These are phyloP conservation scores for Xiphorhynchus erythropygius DNA, from an alignment of 2,797 vertebrate genomes.

Conservation along the genomic window DNA sequence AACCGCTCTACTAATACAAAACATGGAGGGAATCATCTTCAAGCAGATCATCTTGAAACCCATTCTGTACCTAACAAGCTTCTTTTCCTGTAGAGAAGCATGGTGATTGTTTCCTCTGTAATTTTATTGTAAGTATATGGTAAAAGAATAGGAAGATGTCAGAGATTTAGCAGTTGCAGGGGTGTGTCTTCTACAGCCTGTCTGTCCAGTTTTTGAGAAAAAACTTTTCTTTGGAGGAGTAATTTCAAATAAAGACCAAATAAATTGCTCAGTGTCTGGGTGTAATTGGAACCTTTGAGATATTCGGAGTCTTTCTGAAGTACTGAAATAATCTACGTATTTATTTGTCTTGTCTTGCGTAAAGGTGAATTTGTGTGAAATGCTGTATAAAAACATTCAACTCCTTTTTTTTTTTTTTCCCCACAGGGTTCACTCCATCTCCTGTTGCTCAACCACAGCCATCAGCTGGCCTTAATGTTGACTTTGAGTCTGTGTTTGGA, in stretches of 20 bases:
- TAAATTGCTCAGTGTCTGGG: background rate
- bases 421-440: constrained; percentile 85
- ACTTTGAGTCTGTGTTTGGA: constrained; percentile 97
- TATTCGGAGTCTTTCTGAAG: background rate
- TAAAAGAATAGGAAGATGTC: background rate
- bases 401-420: constrained; percentile 15
- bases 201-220: background rate
- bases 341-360: background rate
- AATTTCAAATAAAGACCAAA: background rate
- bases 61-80: background rate
- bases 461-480: constrained; percentile 89
- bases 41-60: background rate
- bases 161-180: background rate
- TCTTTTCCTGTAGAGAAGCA: background rate
- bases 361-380: background rate
- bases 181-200: background rate
- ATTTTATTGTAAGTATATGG: background rate
- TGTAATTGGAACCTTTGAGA: background rate
- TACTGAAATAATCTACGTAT: background rate
- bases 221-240: background rate
- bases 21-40: background rate
- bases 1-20: background rate
- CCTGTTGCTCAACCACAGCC: constrained; percentile 86
- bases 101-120: background rate
- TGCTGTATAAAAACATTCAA: background rate